These are phyloP conservation scores for Andrena cerasifolii DNA, from an alignment of 1,140 invertebrate species.

Conservation along the genomic window DNA sequence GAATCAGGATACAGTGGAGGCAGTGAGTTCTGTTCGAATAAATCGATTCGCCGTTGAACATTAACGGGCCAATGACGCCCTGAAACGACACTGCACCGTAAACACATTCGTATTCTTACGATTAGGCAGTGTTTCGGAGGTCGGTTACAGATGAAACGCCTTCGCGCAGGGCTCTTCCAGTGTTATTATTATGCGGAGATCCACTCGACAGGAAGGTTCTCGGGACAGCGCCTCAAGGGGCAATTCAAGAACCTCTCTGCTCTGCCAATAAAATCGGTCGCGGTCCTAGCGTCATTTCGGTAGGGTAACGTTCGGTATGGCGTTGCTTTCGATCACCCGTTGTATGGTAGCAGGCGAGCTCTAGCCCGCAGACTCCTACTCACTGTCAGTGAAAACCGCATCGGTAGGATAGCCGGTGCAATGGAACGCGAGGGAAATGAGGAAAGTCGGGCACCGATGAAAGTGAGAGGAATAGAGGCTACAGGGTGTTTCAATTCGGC, in stretches of 20 bases:
- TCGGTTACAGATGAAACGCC: slow-evolving; percentile 62
- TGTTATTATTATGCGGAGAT: slow-evolving; percentile 35
- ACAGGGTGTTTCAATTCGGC: slow-evolving; percentile 59
- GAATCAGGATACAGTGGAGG: too few relatives aligned
- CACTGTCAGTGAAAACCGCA: slow-evolving; percentile 68
- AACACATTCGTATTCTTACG: slow-evolving; percentile 69
- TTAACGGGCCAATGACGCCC: slow-evolving; percentile 67
- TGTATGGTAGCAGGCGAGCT: slow-evolving; percentile 31
- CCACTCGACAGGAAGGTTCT: slow-evolving; percentile 32
- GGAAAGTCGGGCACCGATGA: slow-evolving; percentile 72
- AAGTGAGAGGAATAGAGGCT: slow-evolving; percentile 70
- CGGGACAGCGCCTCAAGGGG: background rate
- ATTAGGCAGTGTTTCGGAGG: slow-evolving; percentile 58
- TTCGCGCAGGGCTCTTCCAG: slow-evolving; percentile 11
- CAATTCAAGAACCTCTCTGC: too few relatives aligned
- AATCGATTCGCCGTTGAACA: slow-evolving; percentile 34
- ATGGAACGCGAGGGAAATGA: slow-evolving; percentile 69
- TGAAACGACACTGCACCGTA: slow-evolving; percentile 59
- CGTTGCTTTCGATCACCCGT: slow-evolving; percentile 32
- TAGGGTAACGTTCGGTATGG: background rate
- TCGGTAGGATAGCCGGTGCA: slow-evolving; percentile 59
- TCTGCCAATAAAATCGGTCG: too few relatives aligned
- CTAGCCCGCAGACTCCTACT: slow-evolving; percentile 57
- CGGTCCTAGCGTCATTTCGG: too few relatives aligned
- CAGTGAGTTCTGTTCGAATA: background rate